A percentile compares a stretch with the other conserved stretches of the same genome.
Evolutionary conservation across 1,140 invertebrate genomes (phyloP).

Genomic region (Solenopsis fugax): DNA sequence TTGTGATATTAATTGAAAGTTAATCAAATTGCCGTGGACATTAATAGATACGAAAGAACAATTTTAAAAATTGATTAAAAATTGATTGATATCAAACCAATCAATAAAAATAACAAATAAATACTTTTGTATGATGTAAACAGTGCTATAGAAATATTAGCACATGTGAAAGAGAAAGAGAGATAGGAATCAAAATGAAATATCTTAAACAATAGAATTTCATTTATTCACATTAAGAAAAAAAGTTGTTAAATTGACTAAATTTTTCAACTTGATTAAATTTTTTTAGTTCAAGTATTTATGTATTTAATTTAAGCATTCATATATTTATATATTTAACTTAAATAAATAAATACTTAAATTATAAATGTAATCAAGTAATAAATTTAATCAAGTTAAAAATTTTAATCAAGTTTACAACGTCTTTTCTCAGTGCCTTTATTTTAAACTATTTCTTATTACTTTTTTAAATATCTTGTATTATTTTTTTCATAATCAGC

Average conservation of each 20-base stretch:
- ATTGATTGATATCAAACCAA: not conserved
- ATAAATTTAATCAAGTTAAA: too few relatives aligned
- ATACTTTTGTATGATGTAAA: not conserved
- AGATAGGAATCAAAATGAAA: not conserved
- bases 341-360: too few relatives aligned
- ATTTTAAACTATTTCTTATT: not conserved
- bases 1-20: not conserved
- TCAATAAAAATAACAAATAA: not conserved
- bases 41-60: not conserved
- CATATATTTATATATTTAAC: too few relatives aligned
- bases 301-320: too few relatives aligned
- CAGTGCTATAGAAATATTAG: not conserved
- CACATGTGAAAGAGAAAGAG: too few relatives aligned
- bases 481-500: not conserved
- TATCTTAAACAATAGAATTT: not conserved
- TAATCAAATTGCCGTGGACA: not conserved
- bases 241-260: too few relatives aligned
- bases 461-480: not conserved
- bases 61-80: not conserved
- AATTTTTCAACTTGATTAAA: too few relatives aligned
- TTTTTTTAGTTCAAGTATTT: too few relatives aligned
- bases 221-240: not conserved
- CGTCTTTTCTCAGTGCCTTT: not conserved
- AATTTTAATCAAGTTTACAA: too few relatives aligned
- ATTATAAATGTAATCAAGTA: too few relatives aligned